Evolutionary conservation across 2,888 invertebrate species (phyloP), one percentile per base, ranked within the genome.

Genomic region (Dolichomitus sp.): DNA sequence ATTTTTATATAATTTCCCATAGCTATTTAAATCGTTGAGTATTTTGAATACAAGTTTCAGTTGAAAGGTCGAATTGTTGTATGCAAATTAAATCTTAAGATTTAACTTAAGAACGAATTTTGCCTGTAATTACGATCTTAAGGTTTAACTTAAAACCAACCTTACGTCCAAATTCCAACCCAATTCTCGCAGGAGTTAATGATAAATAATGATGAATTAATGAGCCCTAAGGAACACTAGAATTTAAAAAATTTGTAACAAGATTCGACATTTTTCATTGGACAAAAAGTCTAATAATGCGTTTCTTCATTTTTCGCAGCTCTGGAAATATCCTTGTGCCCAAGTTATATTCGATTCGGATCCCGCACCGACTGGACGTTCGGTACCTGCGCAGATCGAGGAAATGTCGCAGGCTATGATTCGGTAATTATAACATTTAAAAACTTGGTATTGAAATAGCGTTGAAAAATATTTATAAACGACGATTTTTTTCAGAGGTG

Each of bases 361-460:
- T 94, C 99, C 99, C 11, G 98, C 99, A 6, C 99, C 99, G 0
- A 95, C 96, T 54, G 98, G 98, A 80, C 97, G 97, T 91, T 96
- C 97, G 89, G 96, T 97, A 63, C 97, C 98, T 33, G 97, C 97
- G 9, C 98, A 99, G 92, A 96, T 98, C 89, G 99, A 99, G 93
- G 98, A 99, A 93, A 99, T 99, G 99, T 99, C 99, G 37, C 99
- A 99, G 94, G 99, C 99, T 90, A 99, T 99, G 98, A 99, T 99
- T 94, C 96, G 99, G 97, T 97, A 91, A 88, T 89, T 89, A 72
- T 50, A 23, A 3, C 19, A 1, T n/a, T n/a, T 3, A 12, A 59
- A 33, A 33, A 33, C 14, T 7, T 30, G 9, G 0, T 0, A 57
- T 57, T n/a, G 7, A 52, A 14, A 52, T 52, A 11, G 19, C 6